Evolutionary conservation across 1,140 invertebrate species (phyloP).

Genomic region (Aphelenchoides besseyi): DNA sequence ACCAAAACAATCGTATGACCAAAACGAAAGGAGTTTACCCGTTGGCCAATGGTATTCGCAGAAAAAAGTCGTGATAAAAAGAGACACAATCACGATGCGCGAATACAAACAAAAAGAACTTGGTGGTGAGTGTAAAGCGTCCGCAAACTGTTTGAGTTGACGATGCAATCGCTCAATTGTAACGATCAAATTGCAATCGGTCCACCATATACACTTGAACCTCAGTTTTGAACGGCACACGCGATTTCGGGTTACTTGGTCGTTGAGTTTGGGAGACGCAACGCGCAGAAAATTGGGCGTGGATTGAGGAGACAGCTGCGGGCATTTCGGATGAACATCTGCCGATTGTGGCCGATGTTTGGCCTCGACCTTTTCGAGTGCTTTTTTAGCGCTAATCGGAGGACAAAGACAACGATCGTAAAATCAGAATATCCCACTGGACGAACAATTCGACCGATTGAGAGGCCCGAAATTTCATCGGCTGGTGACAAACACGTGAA

Average conservation of each 20-base stretch:
- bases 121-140: background rate
- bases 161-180: background rate
- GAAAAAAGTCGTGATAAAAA: background rate
- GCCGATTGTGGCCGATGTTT: too few species aligned
- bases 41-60: too few species aligned
- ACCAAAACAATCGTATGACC: too few species aligned
- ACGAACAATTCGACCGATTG: background rate
- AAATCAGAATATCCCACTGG: background rate
- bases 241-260: background rate
- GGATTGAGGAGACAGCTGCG: too few species aligned
- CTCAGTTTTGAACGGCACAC: background rate
- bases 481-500: too few species aligned
- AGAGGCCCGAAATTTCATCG: too few species aligned
- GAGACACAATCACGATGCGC: background rate
- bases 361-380: background rate
- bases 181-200: background rate
- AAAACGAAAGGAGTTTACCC: too few species aligned
- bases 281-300: too few species aligned
- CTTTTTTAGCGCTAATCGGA: background rate
- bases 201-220: background rate
- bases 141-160: background rate
- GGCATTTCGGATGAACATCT: too few species aligned
- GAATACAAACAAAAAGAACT: slow-evolving; percentile 4
- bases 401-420: background rate
- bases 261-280: background rate